Evolutionary conservation across 2,797 vertebrate species (phyloP), one percentile per base, ranked within the genome.

Genomic region (Eulemur albifrons): DNA sequence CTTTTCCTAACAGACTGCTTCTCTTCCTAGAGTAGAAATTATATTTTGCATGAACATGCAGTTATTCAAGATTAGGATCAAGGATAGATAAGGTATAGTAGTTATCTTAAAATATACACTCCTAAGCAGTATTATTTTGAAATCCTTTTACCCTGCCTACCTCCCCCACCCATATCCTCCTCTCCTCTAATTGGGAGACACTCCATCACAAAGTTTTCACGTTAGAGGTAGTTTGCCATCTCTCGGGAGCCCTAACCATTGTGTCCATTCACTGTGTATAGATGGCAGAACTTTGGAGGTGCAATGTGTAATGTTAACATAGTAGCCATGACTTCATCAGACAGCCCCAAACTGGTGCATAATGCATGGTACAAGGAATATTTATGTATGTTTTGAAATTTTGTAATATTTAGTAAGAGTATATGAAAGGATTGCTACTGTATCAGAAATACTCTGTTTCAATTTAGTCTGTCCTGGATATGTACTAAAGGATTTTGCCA

Each of bases 1-100:
- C 97, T 97, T 98, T 98, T 98, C 93, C 98, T 99, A 98, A 99
- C 98, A 98, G 98, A 98, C 98, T 97, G 97, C 98, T 98, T 98
- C 97, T 97, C 95, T 97, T 94, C 97, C 84, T 98, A 96, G 96
- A 85, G 97, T 98, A 98, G 98, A 98, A 80, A 94, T 94, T 90
- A 96, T 97, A 94, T 97, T 98, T 97, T 98, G 98, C 98, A 98
- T 98, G 97, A 98, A 97, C 90, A 97, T 96, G 95, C 98, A 98
- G 98, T 98, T 98, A 98, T 92, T 98, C 98, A 96, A 95, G 97
- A 93, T 90, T 98, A 98, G 97, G 94, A 61, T 94, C 85, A 90
- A 95, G 97, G 98, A 97, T 98, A 98, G 98, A 97, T 97, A 97
- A 98, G 98, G 94, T 98, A 98, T 98, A 98, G 97, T 98, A 93